These are phyloP conservation scores for Acanthosoma haemorrhoidale DNA, from an alignment of 2,888 invertebrate species.

Conservation along the genomic window DNA sequence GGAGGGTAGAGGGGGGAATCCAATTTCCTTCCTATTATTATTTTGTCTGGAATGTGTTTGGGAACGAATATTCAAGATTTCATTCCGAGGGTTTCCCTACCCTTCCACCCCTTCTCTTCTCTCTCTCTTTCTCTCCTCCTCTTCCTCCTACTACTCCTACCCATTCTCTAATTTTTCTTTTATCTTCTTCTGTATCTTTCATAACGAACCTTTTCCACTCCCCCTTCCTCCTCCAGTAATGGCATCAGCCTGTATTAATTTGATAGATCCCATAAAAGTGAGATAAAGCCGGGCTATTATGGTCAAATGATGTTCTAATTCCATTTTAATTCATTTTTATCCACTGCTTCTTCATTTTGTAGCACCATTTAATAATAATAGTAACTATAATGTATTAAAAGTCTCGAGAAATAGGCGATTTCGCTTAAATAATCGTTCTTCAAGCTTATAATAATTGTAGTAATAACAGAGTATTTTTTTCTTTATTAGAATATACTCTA, in stretches of 20 bases:
- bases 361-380: no score
- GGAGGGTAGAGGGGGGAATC: constrained; percentile 23
- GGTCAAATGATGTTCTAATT: constrained; percentile 8
- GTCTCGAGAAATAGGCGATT: no score
- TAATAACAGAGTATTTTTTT: no score
- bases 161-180: neutral
- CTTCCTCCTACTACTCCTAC: neutral
- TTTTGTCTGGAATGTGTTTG: constrained; percentile 33
- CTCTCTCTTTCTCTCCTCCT: no score
- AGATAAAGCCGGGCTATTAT: neutral
- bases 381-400: no score
- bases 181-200: constrained; percentile 8
- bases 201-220: constrained; percentile 7
- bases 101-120: neutral
- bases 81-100: constrained; percentile 19
- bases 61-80: constrained; percentile 32
- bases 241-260: constrained; percentile 2
- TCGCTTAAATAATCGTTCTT: no score
- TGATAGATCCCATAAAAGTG: neutral
- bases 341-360: neutral
- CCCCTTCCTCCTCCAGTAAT: neutral
- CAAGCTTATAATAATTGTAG: no score
- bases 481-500: no score
- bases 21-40: constrained; percentile 39
- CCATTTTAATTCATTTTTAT: neutral